phyloP scores from a whole-genome alignment of 2,888 invertebrate genomes.

The Hyposoter dolosus region DNA sequence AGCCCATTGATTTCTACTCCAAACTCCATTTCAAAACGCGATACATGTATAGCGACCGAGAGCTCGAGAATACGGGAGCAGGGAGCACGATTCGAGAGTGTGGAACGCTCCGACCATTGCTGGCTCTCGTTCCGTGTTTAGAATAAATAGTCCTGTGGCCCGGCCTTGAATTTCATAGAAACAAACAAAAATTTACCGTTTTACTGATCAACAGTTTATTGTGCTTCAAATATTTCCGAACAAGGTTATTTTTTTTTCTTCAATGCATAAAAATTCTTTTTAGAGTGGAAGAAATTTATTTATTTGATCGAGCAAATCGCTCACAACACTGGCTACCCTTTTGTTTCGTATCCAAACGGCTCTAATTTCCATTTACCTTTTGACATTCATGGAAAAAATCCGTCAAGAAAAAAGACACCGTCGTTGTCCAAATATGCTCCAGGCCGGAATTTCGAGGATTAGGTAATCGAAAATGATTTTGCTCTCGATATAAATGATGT shows the following conservation, averaged over 20 bases:
- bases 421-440: background rate
- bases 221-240: background rate
- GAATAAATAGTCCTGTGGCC: constrained; percentile 17
- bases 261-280: background rate
- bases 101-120: constrained; percentile 18
- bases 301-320: background rate
- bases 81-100: constrained; percentile 28
- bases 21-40: constrained; percentile 38
- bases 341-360: background rate
- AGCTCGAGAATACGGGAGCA: constrained; percentile 17
- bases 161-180: constrained; percentile 2
- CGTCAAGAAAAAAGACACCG: background rate
- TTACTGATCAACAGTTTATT: background rate
- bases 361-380: no score
- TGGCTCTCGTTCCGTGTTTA: constrained; percentile 19
- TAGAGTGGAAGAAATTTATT: background rate
- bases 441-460: background rate
- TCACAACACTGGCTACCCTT: background rate
- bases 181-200: background rate
- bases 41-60: constrained; percentile 16
- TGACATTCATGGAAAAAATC: background rate
- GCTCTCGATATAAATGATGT: background rate
- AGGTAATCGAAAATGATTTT: background rate
- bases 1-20: constrained; percentile 55
- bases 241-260: background rate